A percentile compares a stretch with the other conserved stretches of the same genome.
Conservation (phyloP, 2,797 vertebrate genomes). For the Syndactyla subalaris region DNA sequence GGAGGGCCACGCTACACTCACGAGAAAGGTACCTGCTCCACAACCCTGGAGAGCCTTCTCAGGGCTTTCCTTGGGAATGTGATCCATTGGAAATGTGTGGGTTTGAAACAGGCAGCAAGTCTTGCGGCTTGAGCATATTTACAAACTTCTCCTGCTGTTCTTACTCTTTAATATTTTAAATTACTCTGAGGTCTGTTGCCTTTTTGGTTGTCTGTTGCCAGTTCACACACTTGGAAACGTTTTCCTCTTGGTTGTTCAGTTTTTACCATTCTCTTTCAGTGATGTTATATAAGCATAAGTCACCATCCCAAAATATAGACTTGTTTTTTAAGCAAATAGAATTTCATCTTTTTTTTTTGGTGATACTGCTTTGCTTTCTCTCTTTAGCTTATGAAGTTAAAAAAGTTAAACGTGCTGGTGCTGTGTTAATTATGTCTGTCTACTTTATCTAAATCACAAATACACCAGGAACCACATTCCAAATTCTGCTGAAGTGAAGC, state of each 20-base stretch:
- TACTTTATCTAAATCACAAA: not conserved
- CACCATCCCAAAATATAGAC: not conserved
- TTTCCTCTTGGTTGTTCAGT: not conserved
- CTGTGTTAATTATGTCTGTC: not conserved
- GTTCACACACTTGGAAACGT: rapidly evolving
- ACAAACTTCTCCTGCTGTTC: too few species aligned
- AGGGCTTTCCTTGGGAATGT: rapidly evolving
- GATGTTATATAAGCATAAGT: not conserved
- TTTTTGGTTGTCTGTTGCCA: not conserved
- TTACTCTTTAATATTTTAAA: not conserved
- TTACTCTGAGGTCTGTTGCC: rapidly evolving
- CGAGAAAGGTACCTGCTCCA: constrained; percentile 44
- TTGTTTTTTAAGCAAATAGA: not conserved
- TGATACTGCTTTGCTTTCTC: not conserved
- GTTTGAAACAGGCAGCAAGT: rapidly evolving
- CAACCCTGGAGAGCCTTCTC: not conserved
- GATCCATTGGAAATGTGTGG: rapidly evolving
- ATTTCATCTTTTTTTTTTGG: not conserved
- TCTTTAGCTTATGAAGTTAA: not conserved
- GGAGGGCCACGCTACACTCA: not conserved
- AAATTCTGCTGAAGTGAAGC: not conserved
- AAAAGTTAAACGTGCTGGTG: not conserved
- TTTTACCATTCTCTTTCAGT: too few species aligned
- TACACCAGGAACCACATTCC: not conserved
- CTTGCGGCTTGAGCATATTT: too few species aligned